phyloP scores from a whole-genome alignment of 2,113 vertebrate species.

The Geococcyx californianus region DNA sequence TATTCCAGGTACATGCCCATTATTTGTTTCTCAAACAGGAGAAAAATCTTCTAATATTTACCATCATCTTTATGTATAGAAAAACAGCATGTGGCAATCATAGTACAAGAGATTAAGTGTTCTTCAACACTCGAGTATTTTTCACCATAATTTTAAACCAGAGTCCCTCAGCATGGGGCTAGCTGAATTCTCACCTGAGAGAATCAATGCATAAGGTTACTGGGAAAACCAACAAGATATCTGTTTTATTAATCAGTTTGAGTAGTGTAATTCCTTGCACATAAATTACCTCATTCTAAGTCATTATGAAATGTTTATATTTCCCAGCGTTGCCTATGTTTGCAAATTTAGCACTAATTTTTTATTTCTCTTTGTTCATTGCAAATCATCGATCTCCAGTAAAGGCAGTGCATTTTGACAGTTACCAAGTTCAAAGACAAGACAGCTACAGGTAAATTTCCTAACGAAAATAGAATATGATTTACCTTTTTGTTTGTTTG shows the following conservation, averaged over 20 bases:
- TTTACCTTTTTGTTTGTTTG: neutral
- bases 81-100: neutral
- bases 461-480: neutral
- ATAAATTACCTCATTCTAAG: neutral
- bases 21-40: neutral
- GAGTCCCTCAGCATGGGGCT: neutral
- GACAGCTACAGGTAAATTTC: neutral
- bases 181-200: neutral
- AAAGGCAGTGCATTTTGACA: neutral
- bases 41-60: neutral
- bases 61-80: conserved; percentile 39
- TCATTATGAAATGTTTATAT: neutral
- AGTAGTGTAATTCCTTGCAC: neutral
- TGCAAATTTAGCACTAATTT: neutral
- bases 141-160: conserved; percentile 21
- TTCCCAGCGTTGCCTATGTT: neutral
- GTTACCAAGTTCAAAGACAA: neutral
- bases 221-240: neutral
- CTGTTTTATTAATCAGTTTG: neutral
- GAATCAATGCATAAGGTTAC: neutral
- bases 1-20: neutral
- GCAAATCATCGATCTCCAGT: neutral
- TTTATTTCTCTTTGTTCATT: neutral
- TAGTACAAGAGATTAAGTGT: conserved; percentile 1
- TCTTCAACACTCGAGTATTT: neutral